Base-by-base conservation (phyloP, 1,140 invertebrate species). In the Drosophila pruinosa region DNA sequence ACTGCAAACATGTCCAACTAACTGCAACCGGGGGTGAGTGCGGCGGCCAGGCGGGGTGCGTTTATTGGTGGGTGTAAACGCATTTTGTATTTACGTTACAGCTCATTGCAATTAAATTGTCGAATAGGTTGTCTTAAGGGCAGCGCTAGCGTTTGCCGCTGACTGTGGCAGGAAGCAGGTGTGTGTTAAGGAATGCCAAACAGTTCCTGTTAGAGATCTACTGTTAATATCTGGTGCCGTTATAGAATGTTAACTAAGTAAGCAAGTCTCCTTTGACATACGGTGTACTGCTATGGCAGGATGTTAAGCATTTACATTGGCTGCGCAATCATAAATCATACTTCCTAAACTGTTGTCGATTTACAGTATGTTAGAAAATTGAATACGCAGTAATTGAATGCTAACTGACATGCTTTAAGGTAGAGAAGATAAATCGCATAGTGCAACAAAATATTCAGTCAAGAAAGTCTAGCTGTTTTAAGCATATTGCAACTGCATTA, bases 91-190 rank as follows among this genome's bases (percentile, higher is more conserved):
- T 61, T 58, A 65, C 52, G 48, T 59, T 71, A 28, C 56, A 56
- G 34, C 52, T 50, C 56, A 80, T 70, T 63, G 73, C 65, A 50
- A 81, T 85, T 81, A 78, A 80, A 80, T 79, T 80, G 59, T 26
- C 53, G 26, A 22, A 50, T 48, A 50, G 54, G 28, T 43, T 59
- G 53, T 31, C 24, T 34, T n/a, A 45, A 62, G 21, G 68, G 72
- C 53, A 53, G 67, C 52, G 62, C 39, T 31, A 58, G n/a, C 50
- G 19, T 68, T 68, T 59, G 5, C 43, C 17, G 12, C 17, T 52
- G 36, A 1, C 4, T 43, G 54, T 26, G 12, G 24, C 6, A 10
- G 21, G 7, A 21, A 26, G 48, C 56, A 59, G 41, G 57, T 59
- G 57, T 6, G 3, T 21, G 26, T 6, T 12, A n/a, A 48, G 28